A percentile compares a stretch with the other conserved stretches of the same genome.
Evolutionary conservation across 2,797 vertebrate genomes (phyloP).

Genomic region (Alauda arvensis): DNA sequence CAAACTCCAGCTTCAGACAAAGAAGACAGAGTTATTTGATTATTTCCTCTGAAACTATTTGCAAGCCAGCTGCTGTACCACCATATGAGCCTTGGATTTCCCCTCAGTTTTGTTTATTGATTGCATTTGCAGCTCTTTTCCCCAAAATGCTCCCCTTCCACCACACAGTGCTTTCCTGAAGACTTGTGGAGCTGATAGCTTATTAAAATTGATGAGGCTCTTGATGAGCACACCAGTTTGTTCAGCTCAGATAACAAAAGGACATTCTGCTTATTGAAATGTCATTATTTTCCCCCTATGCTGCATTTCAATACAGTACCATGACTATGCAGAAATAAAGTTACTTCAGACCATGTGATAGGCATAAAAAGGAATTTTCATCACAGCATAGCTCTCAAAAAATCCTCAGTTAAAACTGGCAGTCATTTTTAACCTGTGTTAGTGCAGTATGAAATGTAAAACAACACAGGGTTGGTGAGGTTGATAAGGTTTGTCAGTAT

Average conservation of each 20-base stretch:
- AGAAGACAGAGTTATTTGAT: not conserved
- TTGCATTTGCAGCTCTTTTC: not conserved
- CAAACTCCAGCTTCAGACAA: not conserved
- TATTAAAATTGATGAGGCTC: constrained; percentile 52
- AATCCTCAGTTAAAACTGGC: not conserved
- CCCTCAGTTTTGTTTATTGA: not conserved
- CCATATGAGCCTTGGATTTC: not conserved
- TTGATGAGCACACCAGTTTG: not conserved
- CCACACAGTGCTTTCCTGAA: not conserved
- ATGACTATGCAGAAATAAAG: not conserved
- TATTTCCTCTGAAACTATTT: not conserved
- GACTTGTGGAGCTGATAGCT: not conserved
- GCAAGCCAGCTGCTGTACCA: not conserved
- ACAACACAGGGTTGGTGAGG: not conserved
- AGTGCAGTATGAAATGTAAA: not conserved
- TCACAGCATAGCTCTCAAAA: not conserved
- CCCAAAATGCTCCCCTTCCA: not conserved
- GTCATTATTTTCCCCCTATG: not conserved
- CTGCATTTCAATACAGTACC: constrained; percentile 1
- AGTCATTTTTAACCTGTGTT: not conserved
- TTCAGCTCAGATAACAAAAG: constrained; percentile 14
- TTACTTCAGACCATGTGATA: not conserved
- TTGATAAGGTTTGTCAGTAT: not conserved
- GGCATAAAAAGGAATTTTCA: not conserved
- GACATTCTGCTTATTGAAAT: not conserved